These are phyloP conservation scores for Percina caprodes DNA, from an alignment of 2,113 vertebrate species.

Conservation along the genomic window DNA sequence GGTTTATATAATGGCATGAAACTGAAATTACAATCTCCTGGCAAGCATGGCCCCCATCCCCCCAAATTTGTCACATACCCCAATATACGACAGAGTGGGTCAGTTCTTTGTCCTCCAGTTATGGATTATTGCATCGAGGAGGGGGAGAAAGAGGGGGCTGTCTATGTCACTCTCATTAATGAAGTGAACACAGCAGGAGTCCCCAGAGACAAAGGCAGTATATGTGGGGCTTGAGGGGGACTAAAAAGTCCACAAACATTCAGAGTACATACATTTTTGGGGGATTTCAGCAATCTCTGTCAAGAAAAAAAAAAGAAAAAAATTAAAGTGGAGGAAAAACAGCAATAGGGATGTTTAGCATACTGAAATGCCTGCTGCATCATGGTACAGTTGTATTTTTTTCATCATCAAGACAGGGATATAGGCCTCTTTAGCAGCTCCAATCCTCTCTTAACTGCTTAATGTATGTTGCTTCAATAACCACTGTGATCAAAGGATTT, in stretches of 20 bases:
- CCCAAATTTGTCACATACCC: slow-evolving; percentile 34
- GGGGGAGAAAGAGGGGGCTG: slow-evolving; percentile 9
- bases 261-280: slow-evolving; percentile 13
- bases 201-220: slow-evolving; percentile 47
- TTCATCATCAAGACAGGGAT: slow-evolving; percentile 22
- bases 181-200: slow-evolving; percentile 65
- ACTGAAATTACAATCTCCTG: slow-evolving; percentile 11
- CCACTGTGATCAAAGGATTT: slow-evolving; percentile 29
- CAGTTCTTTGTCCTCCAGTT: slow-evolving; percentile 76
- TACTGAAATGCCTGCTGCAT: neutral
- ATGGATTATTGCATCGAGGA: slow-evolving; percentile 71
- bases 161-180: slow-evolving; percentile 65
- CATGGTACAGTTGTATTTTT: slow-evolving; percentile 8
- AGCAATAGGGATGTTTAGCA: neutral
- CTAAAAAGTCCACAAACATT: slow-evolving; percentile 31
- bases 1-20: neutral
- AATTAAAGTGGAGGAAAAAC: neutral
- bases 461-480: slow-evolving; percentile 18
- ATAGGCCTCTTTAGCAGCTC: neutral
- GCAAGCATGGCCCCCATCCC: neutral
- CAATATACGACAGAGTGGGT: slow-evolving; percentile 59
- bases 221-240: slow-evolving; percentile 26
- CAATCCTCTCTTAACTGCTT: neutral
- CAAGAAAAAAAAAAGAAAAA: neutral
- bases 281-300: neutral